A percentile compares a stretch with the other conserved stretches of the same genome.
Conservation (phyloP, 2,113 vertebrate genomes). For the Pelmatolapia mariae region DNA sequence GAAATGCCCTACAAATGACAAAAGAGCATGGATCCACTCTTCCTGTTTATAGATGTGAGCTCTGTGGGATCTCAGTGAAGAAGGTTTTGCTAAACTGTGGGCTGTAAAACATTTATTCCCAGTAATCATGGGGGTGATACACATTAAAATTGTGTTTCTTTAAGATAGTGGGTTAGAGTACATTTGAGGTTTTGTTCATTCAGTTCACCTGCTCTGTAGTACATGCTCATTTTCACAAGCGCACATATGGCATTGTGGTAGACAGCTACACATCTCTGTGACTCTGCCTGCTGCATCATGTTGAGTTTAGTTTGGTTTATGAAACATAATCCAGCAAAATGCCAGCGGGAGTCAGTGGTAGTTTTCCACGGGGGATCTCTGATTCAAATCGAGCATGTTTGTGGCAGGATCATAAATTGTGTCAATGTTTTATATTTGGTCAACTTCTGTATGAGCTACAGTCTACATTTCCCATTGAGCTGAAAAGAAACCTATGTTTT, state of each 20-base stretch:
- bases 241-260: background rate
- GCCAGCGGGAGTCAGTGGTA: background rate
- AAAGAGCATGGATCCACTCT: background rate
- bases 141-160: background rate
- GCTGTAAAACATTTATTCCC: background rate
- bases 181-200: background rate
- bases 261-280: background rate
- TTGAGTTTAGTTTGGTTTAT: slow-evolving; percentile 2
- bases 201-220: background rate
- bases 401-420: background rate
- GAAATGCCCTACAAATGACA: background rate
- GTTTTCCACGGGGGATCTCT: background rate
- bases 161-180: background rate
- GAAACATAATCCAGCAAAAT: background rate
- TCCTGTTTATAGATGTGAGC: background rate
- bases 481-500: background rate
- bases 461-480: background rate
- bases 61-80: background rate
- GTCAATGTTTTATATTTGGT: background rate
- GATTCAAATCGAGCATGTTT: background rate
- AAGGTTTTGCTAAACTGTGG: background rate
- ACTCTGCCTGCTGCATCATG: background rate
- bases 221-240: background rate
- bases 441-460: background rate
- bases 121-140: background rate